These are phyloP conservation scores for Octodon degus DNA, from an alignment of 2,113 vertebrate genomes.

Conservation along the genomic window DNA sequence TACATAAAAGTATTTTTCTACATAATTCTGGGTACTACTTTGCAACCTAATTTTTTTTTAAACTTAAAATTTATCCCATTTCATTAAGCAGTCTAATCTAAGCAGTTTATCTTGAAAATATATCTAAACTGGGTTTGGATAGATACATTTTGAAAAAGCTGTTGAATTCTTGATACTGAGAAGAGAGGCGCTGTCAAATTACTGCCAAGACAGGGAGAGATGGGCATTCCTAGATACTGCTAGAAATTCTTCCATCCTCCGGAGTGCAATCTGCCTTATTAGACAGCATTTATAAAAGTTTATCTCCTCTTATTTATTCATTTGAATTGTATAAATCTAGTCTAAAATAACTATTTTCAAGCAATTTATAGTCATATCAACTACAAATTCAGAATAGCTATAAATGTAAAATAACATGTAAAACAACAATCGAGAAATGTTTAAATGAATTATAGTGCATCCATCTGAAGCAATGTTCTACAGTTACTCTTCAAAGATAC, in stretches of 20 bases:
- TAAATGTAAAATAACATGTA: slow-evolving; percentile 29
- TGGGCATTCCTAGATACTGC: neutral
- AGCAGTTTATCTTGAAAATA: slow-evolving; percentile 56
- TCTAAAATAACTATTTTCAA: slow-evolving; percentile 22
- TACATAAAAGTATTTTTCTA: slow-evolving; percentile 16
- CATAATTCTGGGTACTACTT: slow-evolving; percentile 19
- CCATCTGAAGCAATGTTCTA: neutral
- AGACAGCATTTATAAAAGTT: slow-evolving; percentile 23
- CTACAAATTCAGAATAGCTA: slow-evolving; percentile 1
- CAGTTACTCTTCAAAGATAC: slow-evolving; percentile 11
- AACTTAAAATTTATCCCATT: slow-evolving; percentile 50
- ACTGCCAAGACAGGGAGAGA: neutral
- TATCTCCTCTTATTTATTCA: neutral
- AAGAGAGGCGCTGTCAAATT: neutral
- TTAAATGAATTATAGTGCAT: slow-evolving; percentile 2
- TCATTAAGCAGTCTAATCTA: slow-evolving; percentile 29
- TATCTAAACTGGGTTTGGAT: slow-evolving; percentile 36
- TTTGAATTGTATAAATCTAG: slow-evolving; percentile 50
- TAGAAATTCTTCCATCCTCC: neutral
- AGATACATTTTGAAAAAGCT: slow-evolving; percentile 1
- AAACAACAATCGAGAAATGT: slow-evolving; percentile 50
- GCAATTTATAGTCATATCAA: neutral
- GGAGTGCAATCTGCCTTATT: neutral
- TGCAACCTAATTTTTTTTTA: slow-evolving; percentile 41
- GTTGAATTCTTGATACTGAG: neutral